Conservation (phyloP, 2,888 invertebrate species). For the Xestoiulus laeticollis region DNA sequence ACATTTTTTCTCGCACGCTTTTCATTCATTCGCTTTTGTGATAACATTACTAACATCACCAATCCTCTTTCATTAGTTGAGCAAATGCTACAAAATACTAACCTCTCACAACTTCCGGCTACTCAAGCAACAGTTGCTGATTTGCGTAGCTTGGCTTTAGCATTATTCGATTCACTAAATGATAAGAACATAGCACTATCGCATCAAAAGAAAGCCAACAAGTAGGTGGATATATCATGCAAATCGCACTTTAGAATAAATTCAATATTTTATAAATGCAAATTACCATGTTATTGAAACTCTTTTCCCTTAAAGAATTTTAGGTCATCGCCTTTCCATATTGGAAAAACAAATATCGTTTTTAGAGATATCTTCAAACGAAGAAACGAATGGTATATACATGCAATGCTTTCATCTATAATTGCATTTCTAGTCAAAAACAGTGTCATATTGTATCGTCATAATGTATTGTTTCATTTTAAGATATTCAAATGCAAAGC, state of each 20-base stretch:
- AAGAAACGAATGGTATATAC: not conserved
- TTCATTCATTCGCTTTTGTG: too few relatives aligned
- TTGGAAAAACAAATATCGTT: constrained; percentile 78
- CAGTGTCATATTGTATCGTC: not conserved
- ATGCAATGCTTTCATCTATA: not conserved
- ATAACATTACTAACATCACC: constrained; percentile 11
- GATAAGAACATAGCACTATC: constrained; percentile 85
- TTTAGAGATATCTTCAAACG: constrained; percentile 61
- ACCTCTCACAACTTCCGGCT: constrained; percentile 68
- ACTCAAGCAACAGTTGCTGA: constrained; percentile 77
- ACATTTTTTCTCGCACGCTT: not conserved
- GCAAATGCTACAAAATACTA: constrained; percentile 75
- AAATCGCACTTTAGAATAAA: constrained; percentile 25
- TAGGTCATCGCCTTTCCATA: constrained; percentile 83
- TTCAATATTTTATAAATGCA: too few relatives aligned
- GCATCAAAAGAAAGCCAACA: constrained; percentile 87
- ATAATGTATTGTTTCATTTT: not conserved
- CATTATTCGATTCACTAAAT: constrained; percentile 82
- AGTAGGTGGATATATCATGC: constrained; percentile 66
- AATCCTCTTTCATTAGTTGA: constrained; percentile 70
- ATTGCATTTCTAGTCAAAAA: not conserved
- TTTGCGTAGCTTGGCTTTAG: constrained; percentile 78
- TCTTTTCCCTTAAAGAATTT: constrained; percentile 70
- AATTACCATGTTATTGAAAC: not conserved
- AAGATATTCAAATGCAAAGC: not conserved